Conservation (phyloP, 2,888 invertebrate species). For the Dicyrtomina minuta region DNA sequence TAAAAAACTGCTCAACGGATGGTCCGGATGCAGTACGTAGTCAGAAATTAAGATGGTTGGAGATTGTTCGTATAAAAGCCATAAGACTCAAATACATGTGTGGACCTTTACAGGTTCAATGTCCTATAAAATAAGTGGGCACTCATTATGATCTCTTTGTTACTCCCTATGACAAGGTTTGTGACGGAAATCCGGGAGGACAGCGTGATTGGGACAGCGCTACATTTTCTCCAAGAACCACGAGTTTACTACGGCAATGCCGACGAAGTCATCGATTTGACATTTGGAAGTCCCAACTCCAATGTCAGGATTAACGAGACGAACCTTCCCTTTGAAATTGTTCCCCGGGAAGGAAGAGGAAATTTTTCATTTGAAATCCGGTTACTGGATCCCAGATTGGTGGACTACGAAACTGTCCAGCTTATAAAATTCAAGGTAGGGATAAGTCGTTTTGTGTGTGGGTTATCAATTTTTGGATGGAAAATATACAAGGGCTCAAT, state of each 20-base stretch:
- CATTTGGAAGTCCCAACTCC: conserved; percentile 31
- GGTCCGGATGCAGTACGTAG: too few relatives aligned
- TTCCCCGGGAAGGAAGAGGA: conserved; percentile 78
- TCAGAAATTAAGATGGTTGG: too few relatives aligned
- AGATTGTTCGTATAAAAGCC: too few relatives aligned
- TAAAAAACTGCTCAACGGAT: not conserved
- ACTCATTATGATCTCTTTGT: too few relatives aligned
- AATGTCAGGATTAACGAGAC: conserved; percentile 22
- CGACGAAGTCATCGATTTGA: conserved; percentile 44
- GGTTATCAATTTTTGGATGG: too few relatives aligned
- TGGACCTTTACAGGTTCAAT: too few relatives aligned
- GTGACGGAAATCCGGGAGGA: conserved; percentile 53
- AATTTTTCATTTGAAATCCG: conserved; percentile 76
- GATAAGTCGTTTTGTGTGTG: too few relatives aligned
- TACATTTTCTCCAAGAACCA: conserved; percentile 29
- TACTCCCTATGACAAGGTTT: too few relatives aligned
- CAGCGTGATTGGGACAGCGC: conserved; percentile 41
- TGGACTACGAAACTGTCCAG: conserved; percentile 81
- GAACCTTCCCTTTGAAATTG: conserved; percentile 69
- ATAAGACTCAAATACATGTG: too few relatives aligned
- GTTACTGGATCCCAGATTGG: conserved; percentile 75
- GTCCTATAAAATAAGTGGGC: too few relatives aligned
- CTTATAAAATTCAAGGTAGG: conserved; percentile 72
- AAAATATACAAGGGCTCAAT: too few relatives aligned
- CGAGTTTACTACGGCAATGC: conserved; percentile 47